Percentiles rank a stretch among this genome's conserved stretches.
Evolutionary conservation across 2,113 vertebrate genomes (phyloP).

Genomic region (Cheilinus undulatus): DNA sequence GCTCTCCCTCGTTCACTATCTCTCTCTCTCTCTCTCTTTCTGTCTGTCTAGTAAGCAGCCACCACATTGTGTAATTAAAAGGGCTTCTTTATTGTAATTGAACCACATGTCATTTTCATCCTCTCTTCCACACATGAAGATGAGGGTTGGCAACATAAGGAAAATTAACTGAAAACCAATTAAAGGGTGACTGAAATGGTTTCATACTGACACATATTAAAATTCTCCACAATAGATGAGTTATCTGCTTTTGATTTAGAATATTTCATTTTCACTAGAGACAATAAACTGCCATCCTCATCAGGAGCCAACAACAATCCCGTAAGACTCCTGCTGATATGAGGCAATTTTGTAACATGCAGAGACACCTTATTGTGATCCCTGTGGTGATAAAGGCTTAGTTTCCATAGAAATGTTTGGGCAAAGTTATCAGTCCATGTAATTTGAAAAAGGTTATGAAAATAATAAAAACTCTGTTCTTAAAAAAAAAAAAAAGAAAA

Average conservation of each 20-base stretch:
- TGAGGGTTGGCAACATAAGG: conserved; percentile 11
- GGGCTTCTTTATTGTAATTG: conserved; percentile 67
- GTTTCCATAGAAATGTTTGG: conserved; percentile 37
- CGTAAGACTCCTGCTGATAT: conserved; percentile 14
- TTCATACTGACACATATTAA: not conserved
- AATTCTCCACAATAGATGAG: not conserved
- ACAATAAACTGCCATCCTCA: not conserved
- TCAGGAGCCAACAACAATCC: not conserved
- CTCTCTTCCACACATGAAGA: conserved; percentile 22
- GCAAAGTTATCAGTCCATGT: conserved; percentile 6
- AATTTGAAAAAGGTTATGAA: conserved; percentile 16
- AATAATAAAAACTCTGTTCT: no score
- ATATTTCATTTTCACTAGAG: conserved; percentile 13
- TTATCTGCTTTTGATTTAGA: not conserved
- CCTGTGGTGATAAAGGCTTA: conserved; percentile 14
- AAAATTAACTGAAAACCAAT: conserved; percentile 38
- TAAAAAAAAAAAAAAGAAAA: no score
- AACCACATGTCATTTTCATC: conserved; percentile 57
- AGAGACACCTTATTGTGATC: conserved; percentile 20
- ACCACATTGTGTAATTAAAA: conserved; percentile 72
- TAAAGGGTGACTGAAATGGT: conserved; percentile 23
- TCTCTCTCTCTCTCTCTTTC: conserved; percentile 38
- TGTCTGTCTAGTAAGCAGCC: conserved; percentile 55
- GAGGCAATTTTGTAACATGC: not conserved
- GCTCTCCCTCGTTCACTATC: conserved; percentile 56